Percentiles rank a stretch among this genome's conserved stretches.
phyloP scores from a whole-genome alignment of 2,113 vertebrate genomes.

The Apus apus region DNA sequence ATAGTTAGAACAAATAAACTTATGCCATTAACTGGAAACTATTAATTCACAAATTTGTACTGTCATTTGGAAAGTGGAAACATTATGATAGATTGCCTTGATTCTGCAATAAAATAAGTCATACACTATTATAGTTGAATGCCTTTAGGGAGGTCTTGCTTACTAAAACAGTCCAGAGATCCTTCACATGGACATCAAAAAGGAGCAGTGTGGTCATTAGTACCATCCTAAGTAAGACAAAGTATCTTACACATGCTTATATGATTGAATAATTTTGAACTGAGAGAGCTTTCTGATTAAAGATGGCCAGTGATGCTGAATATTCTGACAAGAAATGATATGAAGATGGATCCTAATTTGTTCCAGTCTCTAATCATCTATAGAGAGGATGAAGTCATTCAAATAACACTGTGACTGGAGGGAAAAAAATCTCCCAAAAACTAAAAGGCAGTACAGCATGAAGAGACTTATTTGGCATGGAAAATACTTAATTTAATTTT shows the following conservation, averaged over 20 bases:
- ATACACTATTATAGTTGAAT: background rate
- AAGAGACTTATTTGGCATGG: background rate
- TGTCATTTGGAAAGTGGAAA: background rate
- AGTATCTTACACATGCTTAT: background rate
- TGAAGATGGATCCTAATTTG: background rate
- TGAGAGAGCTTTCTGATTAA: background rate
- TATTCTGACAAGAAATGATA: background rate
- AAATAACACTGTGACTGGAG: background rate
- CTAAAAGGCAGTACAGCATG: background rate
- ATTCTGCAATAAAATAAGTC: background rate
- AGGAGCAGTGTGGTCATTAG: background rate
- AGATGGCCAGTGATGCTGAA: background rate
- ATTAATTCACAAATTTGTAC: background rate
- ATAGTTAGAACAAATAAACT: background rate
- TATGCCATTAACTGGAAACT: background rate
- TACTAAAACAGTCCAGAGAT: background rate
- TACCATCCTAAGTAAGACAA: background rate
- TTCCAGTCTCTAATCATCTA: background rate
- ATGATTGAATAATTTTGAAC: background rate
- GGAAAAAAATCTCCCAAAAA: background rate
- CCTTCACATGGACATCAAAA: background rate
- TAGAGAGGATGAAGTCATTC: background rate
- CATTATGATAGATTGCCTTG: background rate
- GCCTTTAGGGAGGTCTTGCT: background rate
- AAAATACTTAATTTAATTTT: background rate